Base-by-base conservation (phyloP, 2,888 invertebrate genomes). In the Chrysopilus asiliformis region DNA sequence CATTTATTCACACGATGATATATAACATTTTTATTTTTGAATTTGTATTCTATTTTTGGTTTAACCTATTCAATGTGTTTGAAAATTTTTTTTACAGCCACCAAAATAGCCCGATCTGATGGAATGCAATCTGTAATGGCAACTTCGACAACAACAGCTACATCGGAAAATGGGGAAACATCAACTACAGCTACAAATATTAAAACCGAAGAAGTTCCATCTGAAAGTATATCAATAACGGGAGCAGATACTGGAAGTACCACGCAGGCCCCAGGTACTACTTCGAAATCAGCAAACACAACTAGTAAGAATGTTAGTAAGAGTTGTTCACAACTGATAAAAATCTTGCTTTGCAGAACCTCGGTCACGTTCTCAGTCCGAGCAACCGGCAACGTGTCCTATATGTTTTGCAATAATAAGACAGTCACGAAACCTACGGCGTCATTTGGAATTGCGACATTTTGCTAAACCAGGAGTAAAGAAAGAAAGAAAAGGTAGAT, bases 341-440 rank as follows among this genome's bases (percentile, higher is more conserved):
- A 30, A 40, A 36, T 39, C 24, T 44, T 35, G 49, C 49, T 27
- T 45, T 45, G 1, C 38, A 64, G 61, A 67, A 45, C 64, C 67
- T 18, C 67, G 71, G 46, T 63, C 68, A 34, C 65, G 71, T 38
- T 71, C 71, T 15, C 71, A 71, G 45, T 72, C 72, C 9, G 72
- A 72, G 51, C 72, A 72, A 56, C 72, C 72, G 22, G 71, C 72
- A 15, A 65, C 68, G 31, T 72, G 72, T 56, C 72, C 72, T 17
- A 61, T 72, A 19, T 73, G 72, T 45, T 70, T 71, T 44, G 69
- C 72, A 34, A 68, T 71, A 32, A 62, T 73, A 22, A 62, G 72
- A 41, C 71, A 73, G 52, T 72, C 72, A 4, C 61, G 73, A 38
- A 73, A 73, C 51, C 53, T 73, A 39, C 61, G 72, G 18, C 66